A percentile compares a stretch with the other conserved stretches of the same genome.
Conservation (phyloP, 2,113 vertebrate species). For the Crotophaga sulcirostris region DNA sequence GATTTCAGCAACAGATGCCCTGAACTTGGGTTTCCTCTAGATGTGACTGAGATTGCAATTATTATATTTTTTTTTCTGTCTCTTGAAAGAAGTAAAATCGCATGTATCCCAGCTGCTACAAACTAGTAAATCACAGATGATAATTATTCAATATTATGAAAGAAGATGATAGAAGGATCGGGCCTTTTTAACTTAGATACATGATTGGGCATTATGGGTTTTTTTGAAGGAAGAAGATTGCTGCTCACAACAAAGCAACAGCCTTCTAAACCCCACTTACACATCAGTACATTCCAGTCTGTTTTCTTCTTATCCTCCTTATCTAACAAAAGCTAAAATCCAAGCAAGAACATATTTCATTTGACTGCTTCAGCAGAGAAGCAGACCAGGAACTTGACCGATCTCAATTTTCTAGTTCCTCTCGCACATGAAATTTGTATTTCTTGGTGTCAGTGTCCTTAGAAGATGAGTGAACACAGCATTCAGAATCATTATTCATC, state of each 20-base stretch:
- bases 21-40: not conserved
- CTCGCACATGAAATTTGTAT: conserved; percentile 26
- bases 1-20: not conserved
- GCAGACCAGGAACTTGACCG: not conserved
- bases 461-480: conserved; percentile 55
- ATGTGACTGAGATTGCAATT: not conserved
- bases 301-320: not conserved
- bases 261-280: not conserved
- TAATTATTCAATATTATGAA: not conserved
- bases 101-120: not conserved
- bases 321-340: not conserved
- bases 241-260: not conserved
- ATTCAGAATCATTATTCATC: conserved; percentile 69
- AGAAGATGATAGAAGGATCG: not conserved
- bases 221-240: not conserved
- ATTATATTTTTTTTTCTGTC: not conserved
- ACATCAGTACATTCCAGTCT: not conserved
- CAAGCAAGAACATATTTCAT: not conserved
- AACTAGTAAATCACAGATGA: not conserved
- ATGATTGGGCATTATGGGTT: not conserved
- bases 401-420: conserved; percentile 2
- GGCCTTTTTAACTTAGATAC: not conserved
- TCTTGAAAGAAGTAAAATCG: not conserved
- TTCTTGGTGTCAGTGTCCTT: conserved; percentile 49
- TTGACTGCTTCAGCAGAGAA: not conserved